Conservation (phyloP, 2,888 invertebrate species). For the Dioctria linearis region DNA sequence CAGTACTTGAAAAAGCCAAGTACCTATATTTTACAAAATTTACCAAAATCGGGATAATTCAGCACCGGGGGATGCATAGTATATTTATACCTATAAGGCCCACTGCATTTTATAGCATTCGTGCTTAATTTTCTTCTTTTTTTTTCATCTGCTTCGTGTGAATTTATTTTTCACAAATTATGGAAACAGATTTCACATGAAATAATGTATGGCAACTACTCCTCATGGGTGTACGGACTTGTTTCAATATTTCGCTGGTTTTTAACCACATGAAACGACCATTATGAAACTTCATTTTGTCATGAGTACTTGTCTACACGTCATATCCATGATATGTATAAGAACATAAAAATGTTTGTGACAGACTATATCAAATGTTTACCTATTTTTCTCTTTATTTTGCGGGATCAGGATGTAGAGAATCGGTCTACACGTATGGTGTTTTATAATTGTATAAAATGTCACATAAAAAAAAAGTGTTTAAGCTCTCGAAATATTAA, state of each 20-base stretch:
- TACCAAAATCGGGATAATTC: background rate
- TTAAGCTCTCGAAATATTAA: conserved; percentile 50
- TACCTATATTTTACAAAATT: background rate
- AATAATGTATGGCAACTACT: background rate
- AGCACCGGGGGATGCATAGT: background rate
- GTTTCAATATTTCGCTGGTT: background rate
- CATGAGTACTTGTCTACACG: conserved; percentile 9
- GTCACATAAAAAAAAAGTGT: conserved; percentile 36
- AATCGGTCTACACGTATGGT: conserved; percentile 21
- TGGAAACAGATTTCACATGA: background rate
- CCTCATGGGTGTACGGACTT: background rate
- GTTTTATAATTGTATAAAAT: background rate
- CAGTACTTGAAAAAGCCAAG: background rate
- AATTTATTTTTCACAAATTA: background rate
- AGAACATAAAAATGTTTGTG: conserved; percentile 1
- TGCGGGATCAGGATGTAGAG: conserved; percentile 15
- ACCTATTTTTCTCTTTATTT: background rate
- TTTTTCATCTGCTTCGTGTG: background rate
- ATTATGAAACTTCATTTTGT: conserved; percentile 17
- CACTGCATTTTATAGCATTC: background rate
- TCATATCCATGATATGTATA: conserved; percentile 7
- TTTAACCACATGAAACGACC: conserved; percentile 13
- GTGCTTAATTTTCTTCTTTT: background rate
- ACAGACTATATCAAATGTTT: conserved; percentile 35
- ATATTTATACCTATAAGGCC: background rate